Percentiles rank a stretch among this genome's conserved stretches.
Evolutionary conservation across 2,113 vertebrate genomes (phyloP).

Genomic region (Lamprologus lemairii): DNA sequence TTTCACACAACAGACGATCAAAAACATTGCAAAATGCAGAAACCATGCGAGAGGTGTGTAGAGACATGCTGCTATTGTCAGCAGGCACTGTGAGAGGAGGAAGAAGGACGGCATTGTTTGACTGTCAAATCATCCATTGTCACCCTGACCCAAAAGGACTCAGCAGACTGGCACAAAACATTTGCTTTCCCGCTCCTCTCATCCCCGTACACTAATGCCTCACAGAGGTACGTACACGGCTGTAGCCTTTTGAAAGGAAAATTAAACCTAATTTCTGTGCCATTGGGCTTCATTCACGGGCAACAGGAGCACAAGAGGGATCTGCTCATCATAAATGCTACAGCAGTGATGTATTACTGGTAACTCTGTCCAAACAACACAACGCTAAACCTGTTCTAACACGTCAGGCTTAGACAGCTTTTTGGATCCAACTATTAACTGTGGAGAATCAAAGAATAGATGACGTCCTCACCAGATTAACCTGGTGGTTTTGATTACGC

Average conservation of each 20-base stretch:
- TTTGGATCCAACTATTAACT: not conserved
- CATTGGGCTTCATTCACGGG: not conserved
- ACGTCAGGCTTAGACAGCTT: not conserved
- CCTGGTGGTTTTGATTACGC: not conserved
- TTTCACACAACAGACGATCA: not conserved
- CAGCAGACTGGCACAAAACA: conserved; percentile 17
- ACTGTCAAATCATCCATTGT: conserved; percentile 34
- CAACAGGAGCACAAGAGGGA: not conserved
- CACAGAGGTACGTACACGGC: conserved; percentile 1
- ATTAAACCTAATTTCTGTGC: not conserved
- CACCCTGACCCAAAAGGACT: conserved; percentile 39
- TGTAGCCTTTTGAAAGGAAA: not conserved
- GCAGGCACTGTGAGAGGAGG: conserved; percentile 27
- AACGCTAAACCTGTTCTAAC: not conserved
- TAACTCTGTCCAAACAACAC: not conserved
- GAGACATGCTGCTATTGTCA: conserved; percentile 48
- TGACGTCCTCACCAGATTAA: conserved; percentile 2
- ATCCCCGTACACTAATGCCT: not conserved
- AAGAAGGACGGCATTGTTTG: conserved; percentile 35
- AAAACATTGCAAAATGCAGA: conserved; percentile 27
- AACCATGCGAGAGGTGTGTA: conserved; percentile 21
- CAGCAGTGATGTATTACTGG: not conserved
- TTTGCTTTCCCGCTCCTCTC: not conserved
- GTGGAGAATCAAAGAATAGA: not conserved
- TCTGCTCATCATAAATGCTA: not conserved